Base-by-base conservation (phyloP, 2,113 vertebrate species). In the Paedocypris sp. region DNA sequence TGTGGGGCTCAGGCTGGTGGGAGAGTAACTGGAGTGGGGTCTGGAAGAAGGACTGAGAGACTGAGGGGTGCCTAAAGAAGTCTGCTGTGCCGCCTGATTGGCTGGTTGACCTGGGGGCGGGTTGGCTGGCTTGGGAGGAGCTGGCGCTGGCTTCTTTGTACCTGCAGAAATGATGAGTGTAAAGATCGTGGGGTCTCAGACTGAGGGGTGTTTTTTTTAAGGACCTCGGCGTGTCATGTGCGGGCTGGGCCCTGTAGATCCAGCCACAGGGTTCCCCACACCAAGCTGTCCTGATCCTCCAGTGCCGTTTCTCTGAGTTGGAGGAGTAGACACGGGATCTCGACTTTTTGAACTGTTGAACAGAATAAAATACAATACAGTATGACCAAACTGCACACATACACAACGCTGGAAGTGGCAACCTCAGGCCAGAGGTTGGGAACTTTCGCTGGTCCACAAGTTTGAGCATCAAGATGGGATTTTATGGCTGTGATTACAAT, bases 131-230 rank as follows among this genome's bases (percentile, higher is more conserved):
- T 97, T 97, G 1, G 95, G 94, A 28, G 94, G 94, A 2, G 95
- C 87, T 0, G 95, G 95, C 0, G 95, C 94, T 1, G 92, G 95
- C 68, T 99, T 99, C 61, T 99, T 99, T 62, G 90, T 76, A 51
- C 83, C 95, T 97, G 76, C 45, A 33, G 23, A 28, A 16, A n/a
- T 19, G 10, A 56, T 5, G 18, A 47, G 5, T n/a, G n/a, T n/a
- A n/a, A n/a, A n/a, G n/a, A n/a, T n/a, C n/a, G n/a, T n/a, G n/a
- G n/a, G n/a, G n/a, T n/a, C n/a, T n/a, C n/a, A n/a, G n/a, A n/a
- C n/a, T n/a, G n/a, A n/a, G n/a, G n/a, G n/a, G n/a, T n/a, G n/a
- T n/a, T n/a, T n/a, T 54, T 35, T 36, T 39, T 3, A 47, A 6
- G 28, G 16, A 97, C 95, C 93, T 90, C 91, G 80, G 69, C 90